These are phyloP conservation scores for Euplexia lucipara DNA, from an alignment of 2,888 invertebrate species.

Conservation along the genomic window DNA sequence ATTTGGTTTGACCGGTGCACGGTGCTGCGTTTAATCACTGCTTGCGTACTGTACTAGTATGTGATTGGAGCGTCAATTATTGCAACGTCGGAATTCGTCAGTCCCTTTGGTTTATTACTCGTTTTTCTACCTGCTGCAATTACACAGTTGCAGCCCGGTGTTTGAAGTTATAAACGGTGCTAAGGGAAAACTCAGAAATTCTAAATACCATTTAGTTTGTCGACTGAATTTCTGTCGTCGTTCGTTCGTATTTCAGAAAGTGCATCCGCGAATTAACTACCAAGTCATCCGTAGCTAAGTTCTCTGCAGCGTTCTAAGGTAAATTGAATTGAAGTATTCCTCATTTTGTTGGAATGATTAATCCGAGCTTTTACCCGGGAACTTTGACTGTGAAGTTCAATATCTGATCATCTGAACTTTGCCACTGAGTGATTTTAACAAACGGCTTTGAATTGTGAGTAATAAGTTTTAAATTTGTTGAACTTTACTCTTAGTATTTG, in stretches of 20 bases:
- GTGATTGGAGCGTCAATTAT: not conserved
- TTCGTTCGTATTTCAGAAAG: slow-evolving; percentile 6
- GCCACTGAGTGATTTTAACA: not conserved
- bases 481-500: too few relatives aligned
- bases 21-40: not conserved
- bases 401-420: slow-evolving; percentile 8
- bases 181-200: not conserved
- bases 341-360: slow-evolving; percentile 12
- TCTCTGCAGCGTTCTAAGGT: slow-evolving; percentile 4
- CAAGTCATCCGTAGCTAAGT: not conserved
- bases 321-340: slow-evolving; percentile 13
- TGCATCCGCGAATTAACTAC: slow-evolving; percentile 7
- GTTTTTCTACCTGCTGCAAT: not conserved
- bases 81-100: too few relatives aligned
- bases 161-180: too few relatives aligned
- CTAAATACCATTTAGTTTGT: not conserved
- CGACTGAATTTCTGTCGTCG: not conserved
- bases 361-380: not conserved
- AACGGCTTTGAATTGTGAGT: not conserved
- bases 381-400: slow-evolving; percentile 2
- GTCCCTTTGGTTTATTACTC: not conserved
- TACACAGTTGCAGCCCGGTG: too few relatives aligned
- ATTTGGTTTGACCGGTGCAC: not conserved
- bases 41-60: not conserved
- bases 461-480: not conserved